Evolutionary conservation across 37 sponge, comb jelly and placozoan species (phyloP).

Genomic region (Mnemiopsis leidyi): DNA sequence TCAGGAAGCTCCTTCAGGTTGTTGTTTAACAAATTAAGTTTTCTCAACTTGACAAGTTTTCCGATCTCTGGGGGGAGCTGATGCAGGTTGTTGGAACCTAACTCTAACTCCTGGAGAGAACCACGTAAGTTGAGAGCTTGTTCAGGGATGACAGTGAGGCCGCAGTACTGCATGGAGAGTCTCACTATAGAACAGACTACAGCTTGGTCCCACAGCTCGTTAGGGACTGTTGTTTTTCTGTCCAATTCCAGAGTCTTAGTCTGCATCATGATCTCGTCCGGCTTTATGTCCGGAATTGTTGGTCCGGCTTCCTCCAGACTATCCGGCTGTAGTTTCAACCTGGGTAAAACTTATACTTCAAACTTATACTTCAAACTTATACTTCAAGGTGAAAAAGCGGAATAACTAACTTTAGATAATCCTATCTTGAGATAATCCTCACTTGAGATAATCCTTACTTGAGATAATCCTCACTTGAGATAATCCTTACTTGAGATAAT

Average conservation of each 20-base stretch:
- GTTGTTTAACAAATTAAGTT: constrained; percentile 36
- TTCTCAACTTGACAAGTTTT: background rate
- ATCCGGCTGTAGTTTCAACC: constrained; percentile 1
- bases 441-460: too few species aligned
- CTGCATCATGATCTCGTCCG: constrained; percentile 64
- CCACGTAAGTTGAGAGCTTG: background rate
- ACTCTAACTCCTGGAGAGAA: constrained; percentile 39
- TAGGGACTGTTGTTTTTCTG: background rate
- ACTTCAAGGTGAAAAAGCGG: too few species aligned
- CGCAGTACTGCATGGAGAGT: constrained; percentile 27
- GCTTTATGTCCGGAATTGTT: constrained; percentile 50
- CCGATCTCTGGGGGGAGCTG: constrained; percentile 30
- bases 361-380: too few species aligned
- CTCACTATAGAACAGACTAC: constrained; percentile 30
- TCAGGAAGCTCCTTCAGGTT: constrained; percentile 32
- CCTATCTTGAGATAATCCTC: too few species aligned
- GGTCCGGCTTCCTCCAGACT: constrained; percentile 2
- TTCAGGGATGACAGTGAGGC: background rate
- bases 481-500: constrained; percentile 48
- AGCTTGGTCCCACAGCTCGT: constrained; percentile 53
- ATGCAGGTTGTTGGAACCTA: background rate
- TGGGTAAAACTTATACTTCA: too few species aligned
- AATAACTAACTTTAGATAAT: too few species aligned
- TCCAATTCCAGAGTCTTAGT: constrained; percentile 2
- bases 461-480: too few species aligned